Conservation (phyloP, 2,888 invertebrate genomes). For the Synanthedon andrenaeformis region DNA sequence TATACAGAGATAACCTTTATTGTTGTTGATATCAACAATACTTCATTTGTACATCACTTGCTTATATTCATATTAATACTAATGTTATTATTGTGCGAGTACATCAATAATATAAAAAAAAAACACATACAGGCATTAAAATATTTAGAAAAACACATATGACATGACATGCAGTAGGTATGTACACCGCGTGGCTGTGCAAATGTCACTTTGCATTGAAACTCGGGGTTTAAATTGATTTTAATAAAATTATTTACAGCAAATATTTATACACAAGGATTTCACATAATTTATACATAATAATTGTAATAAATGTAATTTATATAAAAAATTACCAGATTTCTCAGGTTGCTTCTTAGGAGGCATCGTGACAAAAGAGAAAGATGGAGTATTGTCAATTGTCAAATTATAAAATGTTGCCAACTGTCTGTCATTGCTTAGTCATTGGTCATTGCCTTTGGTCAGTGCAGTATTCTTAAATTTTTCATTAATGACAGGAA, state of each 20-base stretch:
- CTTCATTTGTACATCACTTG: too few species aligned
- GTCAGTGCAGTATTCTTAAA: too few species aligned
- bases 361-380: conserved; percentile 77
- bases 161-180: background rate
- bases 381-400: conserved; percentile 47
- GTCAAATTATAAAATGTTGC: conserved; percentile 1
- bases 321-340: conserved; percentile 75
- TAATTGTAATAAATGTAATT: background rate
- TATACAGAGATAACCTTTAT: conserved; percentile 10
- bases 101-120: too few species aligned
- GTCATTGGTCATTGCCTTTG: too few species aligned
- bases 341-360: conserved; percentile 89
- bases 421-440: too few species aligned
- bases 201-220: conserved; percentile 4
- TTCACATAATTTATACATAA: background rate
- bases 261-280: background rate
- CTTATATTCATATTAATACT: background rate
- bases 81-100: background rate
- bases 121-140: too few species aligned
- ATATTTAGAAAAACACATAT: background rate
- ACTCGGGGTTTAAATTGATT: too few species aligned
- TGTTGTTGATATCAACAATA: background rate
- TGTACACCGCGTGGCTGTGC: conserved; percentile 40
- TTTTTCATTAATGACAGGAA: too few species aligned
- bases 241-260: background rate